phyloP scores from a whole-genome alignment of 2,888 invertebrate species.

The Adelognathus sp. region DNA sequence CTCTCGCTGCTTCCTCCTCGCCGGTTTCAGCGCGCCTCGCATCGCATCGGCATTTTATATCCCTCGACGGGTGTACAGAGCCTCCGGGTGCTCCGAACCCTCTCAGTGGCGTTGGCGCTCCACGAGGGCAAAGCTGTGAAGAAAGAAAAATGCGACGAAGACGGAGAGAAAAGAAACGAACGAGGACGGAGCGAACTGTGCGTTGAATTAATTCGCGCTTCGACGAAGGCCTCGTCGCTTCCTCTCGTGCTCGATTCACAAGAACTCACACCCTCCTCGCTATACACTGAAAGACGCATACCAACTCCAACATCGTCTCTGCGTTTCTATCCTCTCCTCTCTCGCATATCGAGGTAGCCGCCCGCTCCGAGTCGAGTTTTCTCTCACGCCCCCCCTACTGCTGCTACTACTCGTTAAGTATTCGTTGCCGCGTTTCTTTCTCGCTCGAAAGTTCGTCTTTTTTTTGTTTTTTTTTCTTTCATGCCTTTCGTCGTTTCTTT shows the following conservation, averaged over 20 bases:
- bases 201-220: constrained; percentile 79
- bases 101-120: constrained; percentile 58
- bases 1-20: constrained; percentile 20
- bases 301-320: constrained; percentile 47
- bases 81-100: constrained; percentile 61
- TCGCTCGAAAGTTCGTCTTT: constrained; percentile 43
- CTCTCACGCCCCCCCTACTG: constrained; percentile 56
- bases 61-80: constrained; percentile 58
- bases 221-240: constrained; percentile 72
- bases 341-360: constrained; percentile 55
- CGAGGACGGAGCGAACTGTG: constrained; percentile 63
- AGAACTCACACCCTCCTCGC: constrained; percentile 59
- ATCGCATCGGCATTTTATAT: constrained; percentile 65
- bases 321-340: constrained; percentile 55
- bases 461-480: constrained; percentile 9
- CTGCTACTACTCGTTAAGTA: constrained; percentile 61
- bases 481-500: neutral
- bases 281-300: too few relatives aligned
- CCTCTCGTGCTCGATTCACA: constrained; percentile 59
- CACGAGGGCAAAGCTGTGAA: constrained; percentile 68
- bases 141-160: constrained; percentile 50
- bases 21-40: too few relatives aligned
- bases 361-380: constrained; percentile 48
- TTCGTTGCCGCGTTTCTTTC: constrained; percentile 58
- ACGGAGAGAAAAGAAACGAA: constrained; percentile 31